phyloP scores from a whole-genome alignment of 2,888 invertebrate genomes.

The Apotomis capreana region DNA sequence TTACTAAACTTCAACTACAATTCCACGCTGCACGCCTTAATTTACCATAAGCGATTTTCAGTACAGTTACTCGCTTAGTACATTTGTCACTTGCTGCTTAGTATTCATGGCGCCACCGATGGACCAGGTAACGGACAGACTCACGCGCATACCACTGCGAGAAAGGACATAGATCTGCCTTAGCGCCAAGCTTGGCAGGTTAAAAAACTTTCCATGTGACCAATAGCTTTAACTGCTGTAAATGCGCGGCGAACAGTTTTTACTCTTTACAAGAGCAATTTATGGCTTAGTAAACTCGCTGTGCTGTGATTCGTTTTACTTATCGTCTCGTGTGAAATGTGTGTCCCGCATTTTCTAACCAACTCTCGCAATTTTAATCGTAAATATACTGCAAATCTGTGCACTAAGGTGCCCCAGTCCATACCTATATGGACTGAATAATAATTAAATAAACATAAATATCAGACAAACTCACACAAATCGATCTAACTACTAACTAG shows the following conservation, averaged over 20 bases:
- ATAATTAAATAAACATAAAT: too few relatives aligned
- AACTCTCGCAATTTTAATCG: too few relatives aligned
- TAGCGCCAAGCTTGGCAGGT: slow-evolving; percentile 1
- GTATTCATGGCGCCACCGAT: slow-evolving; percentile 24
- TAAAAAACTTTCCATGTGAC: not conserved
- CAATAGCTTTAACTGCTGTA: not conserved
- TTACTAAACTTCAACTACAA: not conserved
- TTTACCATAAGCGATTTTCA: slow-evolving; percentile 32
- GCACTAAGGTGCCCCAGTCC: too few relatives aligned
- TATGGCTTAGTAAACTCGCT: too few relatives aligned
- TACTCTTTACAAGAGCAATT: too few relatives aligned
- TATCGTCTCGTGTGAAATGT: too few relatives aligned
- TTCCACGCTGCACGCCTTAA: slow-evolving; percentile 22
- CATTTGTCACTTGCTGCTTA: slow-evolving; percentile 33
- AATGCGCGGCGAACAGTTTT: not conserved
- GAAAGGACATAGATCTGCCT: slow-evolving; percentile 6
- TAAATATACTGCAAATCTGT: too few relatives aligned
- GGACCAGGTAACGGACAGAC: slow-evolving; percentile 33
- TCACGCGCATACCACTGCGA: slow-evolving; percentile 24
- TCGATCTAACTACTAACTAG: too few relatives aligned
- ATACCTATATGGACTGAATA: too few relatives aligned
- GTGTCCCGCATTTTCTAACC: too few relatives aligned
- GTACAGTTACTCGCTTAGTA: slow-evolving; percentile 26
- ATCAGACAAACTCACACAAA: too few relatives aligned
- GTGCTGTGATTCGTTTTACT: too few relatives aligned